Base-by-base conservation (phyloP, 2,797 vertebrate species). In the Phalloptychus januarius region DNA sequence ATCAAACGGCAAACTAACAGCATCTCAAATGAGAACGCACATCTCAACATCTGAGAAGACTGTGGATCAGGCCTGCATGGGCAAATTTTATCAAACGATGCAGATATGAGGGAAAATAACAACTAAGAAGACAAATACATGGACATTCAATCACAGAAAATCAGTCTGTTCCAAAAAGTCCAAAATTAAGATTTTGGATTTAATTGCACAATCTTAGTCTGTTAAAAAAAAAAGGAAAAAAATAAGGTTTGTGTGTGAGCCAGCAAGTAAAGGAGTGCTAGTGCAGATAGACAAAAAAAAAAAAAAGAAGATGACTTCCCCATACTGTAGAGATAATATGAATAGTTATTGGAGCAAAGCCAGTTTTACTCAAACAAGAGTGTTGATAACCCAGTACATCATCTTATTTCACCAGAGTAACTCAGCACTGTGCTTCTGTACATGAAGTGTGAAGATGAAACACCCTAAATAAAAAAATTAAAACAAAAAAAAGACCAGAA, bases 351-450 rank as follows among this genome's bases (percentile, higher is more conserved):
- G 91, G 89, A 92, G 72, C 70, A 70, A 28, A 79, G 88, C 92
- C 94, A 94, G 75, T 56, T 75, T 75, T 83, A 79, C 73, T 87
- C 81, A 83, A 83, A 79, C 83, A 79, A 79, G 80, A 77, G 86
- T 87, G 90, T 89, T 92, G 93, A 94, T 92, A 92, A 92, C 85
- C 82, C 76, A 65, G 77, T 84, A 76, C 82, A 85, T 85, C 44
- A 71, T 93, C 91, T 89, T 91, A 91, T 90, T 92, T 91, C 89
- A 92, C 86, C 77, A 76, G 65, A 67, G 74, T 83, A 74, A 82
- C 84, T 91, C 86, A 76, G 81, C 56, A 76, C 72, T 70, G 36
- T 77, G 78, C 42, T 74, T 79, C 78, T 79, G 83, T 80, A 72
- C 5, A 23, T 77, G 52, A 74, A 84, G 80, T 81, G 50, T 5